Percentiles rank a stretch among this genome's conserved stretches.
phyloP scores from a whole-genome alignment of 2,797 vertebrate species.

The Myiotriccus ornatus region DNA sequence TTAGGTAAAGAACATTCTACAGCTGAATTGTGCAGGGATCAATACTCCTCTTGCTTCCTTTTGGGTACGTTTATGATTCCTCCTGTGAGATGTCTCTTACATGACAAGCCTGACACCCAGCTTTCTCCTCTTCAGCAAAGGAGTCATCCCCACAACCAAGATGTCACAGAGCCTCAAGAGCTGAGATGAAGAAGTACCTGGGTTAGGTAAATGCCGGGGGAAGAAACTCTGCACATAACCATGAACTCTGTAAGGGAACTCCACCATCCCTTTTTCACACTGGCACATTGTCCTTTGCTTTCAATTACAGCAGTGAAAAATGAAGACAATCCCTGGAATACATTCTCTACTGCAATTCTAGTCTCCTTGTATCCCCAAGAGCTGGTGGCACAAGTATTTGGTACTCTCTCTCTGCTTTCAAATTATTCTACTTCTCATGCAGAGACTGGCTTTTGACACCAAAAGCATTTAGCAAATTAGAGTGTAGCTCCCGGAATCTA shows the following conservation, averaged over 20 bases:
- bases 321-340: not conserved
- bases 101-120: not conserved
- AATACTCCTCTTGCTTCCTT: not conserved
- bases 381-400: not conserved
- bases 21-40: not conserved
- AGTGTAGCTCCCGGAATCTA: not conserved
- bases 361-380: not conserved
- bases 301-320: not conserved
- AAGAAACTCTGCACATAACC: not conserved
- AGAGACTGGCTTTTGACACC: conserved; percentile 7
- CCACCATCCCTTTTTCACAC: not conserved
- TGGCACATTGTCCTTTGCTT: not conserved
- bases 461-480: conserved; percentile 29
- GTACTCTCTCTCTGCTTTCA: not conserved
- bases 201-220: not conserved
- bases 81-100: not conserved
- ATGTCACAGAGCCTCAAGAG: not conserved
- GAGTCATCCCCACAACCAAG: not conserved
- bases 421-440: not conserved
- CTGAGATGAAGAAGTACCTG: not conserved
- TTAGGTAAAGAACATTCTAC: not conserved
- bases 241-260: not conserved
- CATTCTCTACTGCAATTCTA: not conserved
- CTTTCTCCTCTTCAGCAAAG: not conserved
- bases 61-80: not conserved